Base-by-base conservation (phyloP, 2,113 vertebrate genomes). In the Pelmatolapia mariae region DNA sequence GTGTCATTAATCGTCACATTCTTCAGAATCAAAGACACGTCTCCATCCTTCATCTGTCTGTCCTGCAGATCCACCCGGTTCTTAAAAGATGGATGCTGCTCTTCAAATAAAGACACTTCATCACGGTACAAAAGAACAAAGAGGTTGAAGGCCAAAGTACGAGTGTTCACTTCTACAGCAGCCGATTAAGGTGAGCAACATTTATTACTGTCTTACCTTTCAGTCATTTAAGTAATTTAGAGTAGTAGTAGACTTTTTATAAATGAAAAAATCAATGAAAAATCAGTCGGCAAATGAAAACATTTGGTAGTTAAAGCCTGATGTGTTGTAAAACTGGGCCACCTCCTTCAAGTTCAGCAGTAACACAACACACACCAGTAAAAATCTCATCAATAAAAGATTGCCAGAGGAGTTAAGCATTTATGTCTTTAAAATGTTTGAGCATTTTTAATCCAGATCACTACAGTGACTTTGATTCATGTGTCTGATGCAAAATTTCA, bases 231-330 rank as follows among this genome's bases (percentile, higher is more conserved):
- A 52, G 8, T 52, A 0, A 52, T 0, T 50, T 52, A 52, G 26
- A 26, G 26, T 1, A 26, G 1, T 26, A 3, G 3, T 26, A 26
- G 26, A 26, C 26, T 10, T 52, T 52, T 52, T 52, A 52, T 52
- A 19, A 52, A 19, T 18, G 0, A 52, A 19, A 52, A 8, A 52
- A 52, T 52, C 0, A 52, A 52, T 52, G 0, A 52, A 52, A 52
- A 52, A 19, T 52, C 18, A 52, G 18, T 52, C 2, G 1, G 47
- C 47, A 52, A 52, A 52, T 52, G 18, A 52, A 52, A 52, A 52
- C 47, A 10, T 9, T 52, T 0, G 0, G 47, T 47, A 18, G 45
- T 19, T 52, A 52, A 8, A 52, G 2, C 47, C 47, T 52, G 47
- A 52, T 52, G 47, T 52, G 47, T 50, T 0, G 47, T 50, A 50